Conservation (phyloP, 2,888 invertebrate genomes). For the Ditylenchus weischeri region DNA sequence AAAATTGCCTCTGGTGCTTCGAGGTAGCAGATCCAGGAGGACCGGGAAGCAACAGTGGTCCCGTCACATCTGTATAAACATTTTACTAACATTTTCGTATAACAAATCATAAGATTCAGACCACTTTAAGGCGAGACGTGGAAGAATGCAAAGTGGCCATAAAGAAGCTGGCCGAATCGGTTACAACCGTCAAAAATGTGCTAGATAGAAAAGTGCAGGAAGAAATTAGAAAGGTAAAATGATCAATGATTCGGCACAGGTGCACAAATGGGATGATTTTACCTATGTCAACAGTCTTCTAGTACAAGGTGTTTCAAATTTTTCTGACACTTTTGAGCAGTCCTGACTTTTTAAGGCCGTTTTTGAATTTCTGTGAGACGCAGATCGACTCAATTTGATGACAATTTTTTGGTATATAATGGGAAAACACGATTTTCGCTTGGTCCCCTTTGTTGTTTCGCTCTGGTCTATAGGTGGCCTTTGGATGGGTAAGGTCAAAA, state of each 20-base stretch:
- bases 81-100: background rate
- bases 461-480: no score
- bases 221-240: slow-evolving; percentile 45
- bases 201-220: slow-evolving; percentile 54
- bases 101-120: slow-evolving; percentile 17
- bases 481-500: no score
- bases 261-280: background rate
- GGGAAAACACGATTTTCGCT: no score
- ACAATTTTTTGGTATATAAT: no score
- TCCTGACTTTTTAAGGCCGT: no score
- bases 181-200: slow-evolving; percentile 57
- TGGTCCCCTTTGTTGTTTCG: no score
- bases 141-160: slow-evolving; percentile 58
- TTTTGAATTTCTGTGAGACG: no score
- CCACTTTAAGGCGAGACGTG: slow-evolving; percentile 42
- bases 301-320: no score
- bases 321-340: no score
- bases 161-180: slow-evolving; percentile 56
- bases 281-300: no score
- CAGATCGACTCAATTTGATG: no score
- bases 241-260: no score
- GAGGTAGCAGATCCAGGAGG: background rate
- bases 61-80: background rate
- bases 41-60: background rate
- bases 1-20: slow-evolving; percentile 24